Conservation (phyloP, 1,140 invertebrate genomes). For the Streblospio benedicti region DNA sequence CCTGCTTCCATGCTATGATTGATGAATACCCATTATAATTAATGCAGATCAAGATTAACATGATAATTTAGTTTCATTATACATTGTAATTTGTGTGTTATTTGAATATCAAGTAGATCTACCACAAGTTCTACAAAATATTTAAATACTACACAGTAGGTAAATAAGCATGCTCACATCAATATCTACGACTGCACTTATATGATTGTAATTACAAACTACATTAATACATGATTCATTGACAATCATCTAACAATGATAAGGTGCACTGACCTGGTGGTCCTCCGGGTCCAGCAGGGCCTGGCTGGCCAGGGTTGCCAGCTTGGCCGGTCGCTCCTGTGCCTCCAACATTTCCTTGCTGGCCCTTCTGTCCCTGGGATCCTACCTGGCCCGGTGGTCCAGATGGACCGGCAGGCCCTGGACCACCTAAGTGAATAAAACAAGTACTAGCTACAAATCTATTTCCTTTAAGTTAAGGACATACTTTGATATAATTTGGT, state of each 20-base stretch:
- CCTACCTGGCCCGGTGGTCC: neutral
- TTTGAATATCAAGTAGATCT: neutral
- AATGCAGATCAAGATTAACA: neutral
- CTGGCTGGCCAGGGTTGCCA: neutral
- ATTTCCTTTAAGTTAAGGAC: neutral
- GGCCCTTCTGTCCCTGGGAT: neutral
- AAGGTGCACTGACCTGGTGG: neutral
- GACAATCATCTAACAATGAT: neutral
- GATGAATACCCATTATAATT: neutral
- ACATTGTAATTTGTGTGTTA: neutral
- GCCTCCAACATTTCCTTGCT: neutral
- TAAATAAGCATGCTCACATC: neutral
- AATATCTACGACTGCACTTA: too few species aligned
- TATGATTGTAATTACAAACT: too few species aligned
- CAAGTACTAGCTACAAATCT: neutral
- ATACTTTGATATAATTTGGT: neutral
- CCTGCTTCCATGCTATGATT: neutral
- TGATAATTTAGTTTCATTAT: neutral
- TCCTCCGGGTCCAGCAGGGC: conserved; percentile 5
- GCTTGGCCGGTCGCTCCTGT: neutral
- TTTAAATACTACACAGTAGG: neutral
- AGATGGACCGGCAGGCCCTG: neutral
- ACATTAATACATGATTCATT: neutral
- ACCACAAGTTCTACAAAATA: neutral
- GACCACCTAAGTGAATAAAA: neutral